Evolutionary conservation across 2,113 vertebrate species (phyloP).

Genomic region (Irena cyanogastra): DNA sequence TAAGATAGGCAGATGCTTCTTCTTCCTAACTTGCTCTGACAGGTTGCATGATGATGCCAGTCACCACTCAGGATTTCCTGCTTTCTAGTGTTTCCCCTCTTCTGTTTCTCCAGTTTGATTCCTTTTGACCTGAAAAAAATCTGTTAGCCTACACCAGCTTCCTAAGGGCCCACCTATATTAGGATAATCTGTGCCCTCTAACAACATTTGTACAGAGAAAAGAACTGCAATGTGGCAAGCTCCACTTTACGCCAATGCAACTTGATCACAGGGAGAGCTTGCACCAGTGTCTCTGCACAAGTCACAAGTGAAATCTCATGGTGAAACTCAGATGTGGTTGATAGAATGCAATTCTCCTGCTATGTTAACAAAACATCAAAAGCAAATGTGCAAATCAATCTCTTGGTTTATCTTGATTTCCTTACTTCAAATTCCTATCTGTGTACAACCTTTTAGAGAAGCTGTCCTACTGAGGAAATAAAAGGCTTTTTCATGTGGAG

Average conservation of each 20-base stretch:
- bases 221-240: neutral
- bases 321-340: neutral
- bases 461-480: neutral
- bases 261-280: neutral
- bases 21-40: slow-evolving; percentile 61
- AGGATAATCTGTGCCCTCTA: neutral
- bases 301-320: neutral
- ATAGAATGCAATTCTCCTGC: neutral
- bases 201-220: neutral
- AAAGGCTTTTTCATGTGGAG: neutral
- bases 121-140: slow-evolving; percentile 59
- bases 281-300: neutral
- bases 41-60: slow-evolving; percentile 50
- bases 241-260: neutral
- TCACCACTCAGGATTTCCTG: slow-evolving; percentile 55
- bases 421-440: neutral
- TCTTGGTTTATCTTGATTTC: neutral
- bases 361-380: neutral
- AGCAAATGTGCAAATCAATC: neutral
- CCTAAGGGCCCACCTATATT: neutral
- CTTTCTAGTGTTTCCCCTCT: slow-evolving; percentile 49
- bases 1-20: slow-evolving; percentile 48
- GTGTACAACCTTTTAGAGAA: neutral
- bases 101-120: slow-evolving; percentile 60
- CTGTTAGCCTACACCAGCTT: slow-evolving; percentile 55